phyloP scores from a whole-genome alignment of 2,888 invertebrate species.

The Amiota communis region DNA sequence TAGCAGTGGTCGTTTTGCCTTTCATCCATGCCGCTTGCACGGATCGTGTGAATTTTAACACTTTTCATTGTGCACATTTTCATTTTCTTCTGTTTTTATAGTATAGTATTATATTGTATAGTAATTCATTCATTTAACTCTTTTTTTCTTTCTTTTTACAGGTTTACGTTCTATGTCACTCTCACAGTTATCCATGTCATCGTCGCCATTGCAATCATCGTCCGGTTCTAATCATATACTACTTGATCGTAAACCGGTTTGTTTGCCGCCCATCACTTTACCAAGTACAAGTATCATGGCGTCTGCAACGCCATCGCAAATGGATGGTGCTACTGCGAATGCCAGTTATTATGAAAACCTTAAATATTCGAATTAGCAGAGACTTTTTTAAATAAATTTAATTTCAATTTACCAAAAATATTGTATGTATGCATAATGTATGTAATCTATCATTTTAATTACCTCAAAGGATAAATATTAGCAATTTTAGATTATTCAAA shows the following conservation, averaged over 20 bases:
- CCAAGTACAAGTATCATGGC: slow-evolving; percentile 51
- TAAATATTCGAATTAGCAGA: slow-evolving; percentile 63
- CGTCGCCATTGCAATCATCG: slow-evolving; percentile 60
- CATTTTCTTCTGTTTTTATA: slow-evolving; percentile 8
- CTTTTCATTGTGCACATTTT: slow-evolving; percentile 43
- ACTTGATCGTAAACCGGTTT: slow-evolving; percentile 70
- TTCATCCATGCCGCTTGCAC: slow-evolving; percentile 33
- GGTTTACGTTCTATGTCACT: slow-evolving; percentile 70
- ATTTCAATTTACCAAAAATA: slow-evolving; percentile 32
- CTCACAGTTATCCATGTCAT: slow-evolving; percentile 51
- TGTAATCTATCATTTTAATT: slow-evolving; percentile 44
- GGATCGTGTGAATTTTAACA: slow-evolving; percentile 61
- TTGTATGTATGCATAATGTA: slow-evolving; percentile 11
- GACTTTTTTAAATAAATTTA: neutral
- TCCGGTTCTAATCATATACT: slow-evolving; percentile 52
- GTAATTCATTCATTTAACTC: neutral
- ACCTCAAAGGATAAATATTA: slow-evolving; percentile 60
- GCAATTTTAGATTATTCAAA: slow-evolving; percentile 9
- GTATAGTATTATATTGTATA: no score
- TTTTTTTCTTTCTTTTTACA: slow-evolving; percentile 39
- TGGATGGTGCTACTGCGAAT: slow-evolving; percentile 44
- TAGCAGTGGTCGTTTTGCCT: slow-evolving; percentile 19
- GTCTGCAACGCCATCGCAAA: slow-evolving; percentile 49
- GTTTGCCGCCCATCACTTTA: slow-evolving; percentile 67
- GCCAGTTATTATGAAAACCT: slow-evolving; percentile 65